Base-by-base conservation (phyloP, 2,797 vertebrate species). In the Chloroceryle amazona region DNA sequence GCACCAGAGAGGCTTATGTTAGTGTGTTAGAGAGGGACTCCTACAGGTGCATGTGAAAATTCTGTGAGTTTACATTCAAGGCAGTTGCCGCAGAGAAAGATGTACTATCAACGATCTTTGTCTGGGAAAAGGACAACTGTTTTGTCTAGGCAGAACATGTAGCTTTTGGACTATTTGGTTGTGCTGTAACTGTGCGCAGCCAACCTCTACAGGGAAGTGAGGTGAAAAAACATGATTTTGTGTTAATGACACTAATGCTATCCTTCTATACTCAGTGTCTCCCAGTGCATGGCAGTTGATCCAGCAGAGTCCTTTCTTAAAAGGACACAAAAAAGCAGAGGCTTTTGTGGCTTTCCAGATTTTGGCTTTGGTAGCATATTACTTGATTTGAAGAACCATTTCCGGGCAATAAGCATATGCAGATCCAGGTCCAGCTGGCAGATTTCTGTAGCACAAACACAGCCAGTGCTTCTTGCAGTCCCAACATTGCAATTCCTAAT, bases 1-100 rank as follows among this genome's bases (percentile, higher is more conserved):
- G n/a, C 2, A 0, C 33, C 42, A 6, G 12, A 72, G 16, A 44
- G 20, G 11, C 14, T 85, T 29, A 33, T 0, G 0, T 3, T 21
- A 5, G 10, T 41, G 18, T 47, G 82, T 82, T 55, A 80, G 67
- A 41, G 35, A 54, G 7, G 6, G 6, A 22, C 5, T 82, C 10
- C 44, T 62, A 4, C 1, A 2, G 12, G 6, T 44, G 25, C 11
- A 12, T 1, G 2, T 49, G 54, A 55, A 66, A 62, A 82, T 23
- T 72, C 47, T 68, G 4, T 42, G 46, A 72, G 7, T 37, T 88
- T 79, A 35, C 28, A 21, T 21, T 76, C 41, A 60, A 78, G 6
- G 6, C 21, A 60, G 19, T 3, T 14, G 21, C n/a, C 14, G 17
- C 6, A 51, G 42, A 73, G 41, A 5, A 81, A 33, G 2, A 51